phyloP scores from a whole-genome alignment of 2,797 vertebrate genomes.

The Enteromius paludinosus region DNA sequence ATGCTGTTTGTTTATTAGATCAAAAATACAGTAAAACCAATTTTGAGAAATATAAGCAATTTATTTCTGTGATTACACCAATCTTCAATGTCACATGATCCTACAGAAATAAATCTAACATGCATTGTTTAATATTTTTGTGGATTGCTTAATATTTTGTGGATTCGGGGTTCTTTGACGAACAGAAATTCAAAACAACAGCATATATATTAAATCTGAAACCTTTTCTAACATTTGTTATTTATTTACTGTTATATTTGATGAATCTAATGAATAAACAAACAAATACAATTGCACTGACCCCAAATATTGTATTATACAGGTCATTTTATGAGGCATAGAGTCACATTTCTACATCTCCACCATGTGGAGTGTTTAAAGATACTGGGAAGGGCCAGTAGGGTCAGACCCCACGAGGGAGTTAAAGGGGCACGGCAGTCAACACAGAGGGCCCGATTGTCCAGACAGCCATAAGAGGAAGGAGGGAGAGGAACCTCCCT shows the following conservation, averaged over 20 bases:
- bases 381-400: not conserved
- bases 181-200: too few species aligned
- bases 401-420: conserved; percentile 1
- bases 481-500: conserved; percentile 68
- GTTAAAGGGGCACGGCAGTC: conserved; percentile 11
- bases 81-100: not conserved
- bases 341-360: not conserved
- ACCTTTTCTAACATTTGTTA: not conserved
- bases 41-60: too few species aligned
- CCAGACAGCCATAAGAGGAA: conserved; percentile 48
- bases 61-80: not conserved
- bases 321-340: not conserved
- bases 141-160: too few species aligned
- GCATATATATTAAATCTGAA: too few species aligned
- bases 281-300: not conserved
- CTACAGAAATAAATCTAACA: not conserved
- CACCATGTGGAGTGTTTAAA: conserved; percentile 18
- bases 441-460: conserved; percentile 34
- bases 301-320: not conserved
- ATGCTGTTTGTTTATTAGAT: not conserved
- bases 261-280: not conserved
- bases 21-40: not conserved
- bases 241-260: not conserved
- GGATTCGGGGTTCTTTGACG: too few species aligned
- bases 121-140: not conserved